These are phyloP conservation scores for Tetanocera ferruginea DNA, from an alignment of 2,888 invertebrate genomes.

Conservation along the genomic window DNA sequence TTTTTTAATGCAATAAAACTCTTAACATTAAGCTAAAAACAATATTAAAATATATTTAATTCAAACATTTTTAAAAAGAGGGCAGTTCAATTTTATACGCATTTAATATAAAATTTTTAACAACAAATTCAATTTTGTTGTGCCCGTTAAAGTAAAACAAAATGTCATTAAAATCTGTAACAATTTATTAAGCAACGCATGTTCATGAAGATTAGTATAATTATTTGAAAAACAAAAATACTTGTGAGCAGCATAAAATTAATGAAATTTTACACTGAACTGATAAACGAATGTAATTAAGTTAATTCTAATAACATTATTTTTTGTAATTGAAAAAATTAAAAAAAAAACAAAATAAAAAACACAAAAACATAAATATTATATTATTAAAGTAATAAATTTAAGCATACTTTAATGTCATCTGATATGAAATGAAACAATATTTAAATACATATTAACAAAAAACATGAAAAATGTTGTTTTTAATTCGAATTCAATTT, in stretches of 20 bases:
- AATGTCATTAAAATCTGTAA: background rate
- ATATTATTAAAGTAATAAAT: background rate
- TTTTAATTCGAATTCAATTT: background rate
- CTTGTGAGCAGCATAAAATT: background rate
- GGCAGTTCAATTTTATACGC: conserved; percentile 14
- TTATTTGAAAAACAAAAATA: background rate
- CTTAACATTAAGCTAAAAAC: background rate
- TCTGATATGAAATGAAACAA: background rate
- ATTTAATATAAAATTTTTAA: conserved; percentile 8
- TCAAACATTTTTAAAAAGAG: background rate
- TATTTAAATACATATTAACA: conserved; percentile 11
- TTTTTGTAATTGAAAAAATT: background rate
- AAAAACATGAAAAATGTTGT: background rate
- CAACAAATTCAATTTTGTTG: background rate
- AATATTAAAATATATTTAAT: background rate
- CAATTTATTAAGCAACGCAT: background rate
- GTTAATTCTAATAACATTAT: conserved; percentile 3
- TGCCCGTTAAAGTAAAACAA: background rate
- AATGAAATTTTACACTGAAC: conserved; percentile 25
- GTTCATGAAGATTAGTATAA: background rate
- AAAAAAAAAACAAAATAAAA: background rate
- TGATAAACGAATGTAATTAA: conserved; percentile 18
- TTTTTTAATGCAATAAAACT: conserved; percentile 18
- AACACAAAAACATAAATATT: background rate
- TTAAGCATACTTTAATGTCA: background rate